Evolutionary conservation across 2,888 invertebrate species (phyloP), one percentile per base, ranked within the genome.

Genomic region (Tridacna gigas): DNA sequence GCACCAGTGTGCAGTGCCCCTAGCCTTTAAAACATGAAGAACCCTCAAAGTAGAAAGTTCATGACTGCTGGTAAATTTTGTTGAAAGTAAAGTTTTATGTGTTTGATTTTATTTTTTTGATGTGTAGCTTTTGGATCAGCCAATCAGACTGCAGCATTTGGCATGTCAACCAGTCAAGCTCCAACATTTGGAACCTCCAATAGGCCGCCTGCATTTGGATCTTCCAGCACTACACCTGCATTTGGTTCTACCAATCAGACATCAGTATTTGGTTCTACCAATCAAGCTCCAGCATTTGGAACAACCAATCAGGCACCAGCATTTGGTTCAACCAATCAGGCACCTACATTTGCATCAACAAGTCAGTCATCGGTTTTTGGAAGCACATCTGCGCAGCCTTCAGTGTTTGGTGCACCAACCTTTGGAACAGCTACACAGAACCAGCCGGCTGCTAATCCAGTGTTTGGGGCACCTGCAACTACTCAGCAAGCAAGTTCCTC

Each of bases 151-250:
- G 66, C 84, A 65, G 82, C 75, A 45, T 84, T 85, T 83, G 84
- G 84, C 66, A 78, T 74, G 45, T 56, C 86, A 47, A 65, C 84
- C 47, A 78, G 56, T 28, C 77, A 60, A 66, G 47, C 75, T 37
- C 79, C 82, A 28, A 77, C 78, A 9, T 89, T 89, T 87, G 89
- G 88, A 45, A 65, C 82, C 66, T 61, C 84, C 25, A 78, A 73
- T 26, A 74, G 60, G 37, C 45, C 77, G 20, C 79, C 82, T n/a
- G 80, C 78, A 12, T 89, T 89, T 87, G 89, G 88, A 51, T 37
- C 81, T 26, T 56, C 81, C 47, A 77, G 67, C 74, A 74, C 74
- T 15, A 26, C 61, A 9, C 75, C 79, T 15, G 76, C 79, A 12
- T 88, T 83, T 83, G 76, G 82, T 15, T 37, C 80, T 18, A 74